These are phyloP conservation scores for Tichodroma muraria DNA, from an alignment of 2,113 vertebrate species.

Conservation along the genomic window DNA sequence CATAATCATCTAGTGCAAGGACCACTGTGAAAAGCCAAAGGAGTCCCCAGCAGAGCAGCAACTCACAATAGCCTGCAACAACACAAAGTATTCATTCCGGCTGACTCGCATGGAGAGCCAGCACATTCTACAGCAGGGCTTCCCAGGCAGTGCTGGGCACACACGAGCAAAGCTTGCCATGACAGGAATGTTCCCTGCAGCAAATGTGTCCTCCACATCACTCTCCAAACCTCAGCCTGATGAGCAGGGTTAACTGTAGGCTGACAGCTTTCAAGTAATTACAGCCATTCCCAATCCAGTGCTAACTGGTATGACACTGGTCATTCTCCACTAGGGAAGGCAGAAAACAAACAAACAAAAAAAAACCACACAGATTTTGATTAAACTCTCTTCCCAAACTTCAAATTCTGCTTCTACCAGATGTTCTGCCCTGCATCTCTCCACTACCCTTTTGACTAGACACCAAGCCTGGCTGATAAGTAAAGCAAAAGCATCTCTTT, in stretches of 20 bases:
- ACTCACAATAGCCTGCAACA: background rate
- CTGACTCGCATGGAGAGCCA: background rate
- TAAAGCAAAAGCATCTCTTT: background rate
- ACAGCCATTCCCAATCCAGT: background rate
- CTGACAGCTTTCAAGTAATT: background rate
- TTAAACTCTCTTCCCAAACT: background rate
- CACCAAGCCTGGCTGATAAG: background rate
- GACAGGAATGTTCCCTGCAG: background rate
- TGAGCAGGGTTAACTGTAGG: background rate
- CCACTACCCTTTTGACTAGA: background rate
- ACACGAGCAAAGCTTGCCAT: background rate
- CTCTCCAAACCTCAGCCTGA: background rate
- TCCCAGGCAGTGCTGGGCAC: background rate
- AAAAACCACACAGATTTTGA: background rate
- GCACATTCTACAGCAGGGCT: background rate
- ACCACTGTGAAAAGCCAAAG: background rate
- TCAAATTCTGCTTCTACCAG: background rate
- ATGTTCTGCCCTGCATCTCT: background rate
- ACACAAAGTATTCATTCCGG: background rate
- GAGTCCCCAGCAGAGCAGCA: background rate
- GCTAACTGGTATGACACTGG: background rate
- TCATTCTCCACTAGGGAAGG: background rate
- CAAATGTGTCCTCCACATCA: background rate
- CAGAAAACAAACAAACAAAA: background rate
- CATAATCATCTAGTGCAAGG: fast-evolving